Evolutionary conservation across 2,113 vertebrate species (phyloP).

Genomic region (Petrocephalus zakoni): DNA sequence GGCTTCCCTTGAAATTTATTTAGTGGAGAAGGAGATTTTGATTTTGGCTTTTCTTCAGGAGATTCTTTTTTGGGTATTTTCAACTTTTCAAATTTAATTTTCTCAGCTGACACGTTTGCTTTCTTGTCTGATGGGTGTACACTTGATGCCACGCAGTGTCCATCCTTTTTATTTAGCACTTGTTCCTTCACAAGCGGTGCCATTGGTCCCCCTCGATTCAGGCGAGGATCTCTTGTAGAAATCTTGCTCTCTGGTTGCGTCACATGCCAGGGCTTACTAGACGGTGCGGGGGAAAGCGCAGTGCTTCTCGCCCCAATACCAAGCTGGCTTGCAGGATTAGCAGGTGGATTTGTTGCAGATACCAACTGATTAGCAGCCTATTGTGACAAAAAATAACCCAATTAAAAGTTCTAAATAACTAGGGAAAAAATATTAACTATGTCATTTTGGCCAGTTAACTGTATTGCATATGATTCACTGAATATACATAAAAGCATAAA

Average conservation of each 20-base stretch:
- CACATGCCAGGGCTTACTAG: conserved; percentile 68
- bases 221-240: conserved; percentile 80
- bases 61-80: conserved; percentile 67
- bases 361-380: conserved; percentile 50
- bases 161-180: conserved; percentile 67
- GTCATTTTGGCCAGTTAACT: neutral
- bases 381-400: conserved; percentile 5
- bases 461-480: neutral
- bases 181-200: conserved; percentile 72
- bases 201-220: conserved; percentile 67
- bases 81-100: conserved; percentile 67
- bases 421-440: neutral
- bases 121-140: conserved; percentile 60
- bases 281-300: conserved; percentile 54
- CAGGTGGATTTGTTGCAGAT: conserved; percentile 23
- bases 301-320: conserved; percentile 42
- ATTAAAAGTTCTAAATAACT: neutral
- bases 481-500: neutral
- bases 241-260: conserved; percentile 72
- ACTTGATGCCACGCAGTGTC: conserved; percentile 32
- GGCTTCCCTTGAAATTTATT: conserved; percentile 67
- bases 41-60: conserved; percentile 68
- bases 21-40: conserved; percentile 76
- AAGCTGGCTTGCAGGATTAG: neutral
- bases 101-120: conserved; percentile 56